phyloP scores from a whole-genome alignment of 2,113 vertebrate species.

The Ranitomeya variabilis region DNA sequence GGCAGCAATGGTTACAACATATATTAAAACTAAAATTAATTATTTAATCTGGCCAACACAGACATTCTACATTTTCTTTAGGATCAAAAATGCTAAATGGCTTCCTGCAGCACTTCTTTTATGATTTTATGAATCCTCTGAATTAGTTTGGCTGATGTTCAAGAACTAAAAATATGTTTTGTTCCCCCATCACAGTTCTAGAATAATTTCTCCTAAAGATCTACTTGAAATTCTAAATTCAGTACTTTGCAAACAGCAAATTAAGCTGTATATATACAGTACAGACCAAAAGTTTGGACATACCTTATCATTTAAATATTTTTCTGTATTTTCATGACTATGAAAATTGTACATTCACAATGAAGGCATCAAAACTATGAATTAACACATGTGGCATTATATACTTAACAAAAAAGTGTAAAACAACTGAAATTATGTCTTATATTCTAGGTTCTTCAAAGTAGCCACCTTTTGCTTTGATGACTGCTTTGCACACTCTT shows the following conservation, averaged over 20 bases:
- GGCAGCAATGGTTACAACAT: slow-evolving; percentile 40
- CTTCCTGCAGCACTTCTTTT: slow-evolving; percentile 46
- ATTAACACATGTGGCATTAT: too few species aligned
- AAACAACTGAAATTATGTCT: too few species aligned
- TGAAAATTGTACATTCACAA: too few species aligned
- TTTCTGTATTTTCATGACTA: too few species aligned
- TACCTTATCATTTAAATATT: too few species aligned
- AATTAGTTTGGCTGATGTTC: slow-evolving; percentile 51
- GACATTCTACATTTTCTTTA: slow-evolving; percentile 40
- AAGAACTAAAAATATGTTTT: slow-evolving; percentile 37
- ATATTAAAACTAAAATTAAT: slow-evolving; percentile 49
- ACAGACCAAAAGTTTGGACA: too few species aligned
- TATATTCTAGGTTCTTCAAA: too few species aligned
- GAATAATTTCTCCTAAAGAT: not conserved
- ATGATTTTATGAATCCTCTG: slow-evolving; percentile 41
- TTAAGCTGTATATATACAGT: not conserved
- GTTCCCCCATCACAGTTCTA: not conserved
- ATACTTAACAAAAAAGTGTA: too few species aligned
- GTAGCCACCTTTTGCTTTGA: too few species aligned
- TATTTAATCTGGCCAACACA: slow-evolving; percentile 33
- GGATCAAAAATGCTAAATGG: slow-evolving; percentile 52
- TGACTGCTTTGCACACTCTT: too few species aligned
- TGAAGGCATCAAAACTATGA: too few species aligned
- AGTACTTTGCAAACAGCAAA: not conserved
- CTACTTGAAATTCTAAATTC: not conserved